Conservation (phyloP, 2,797 vertebrate species). For the Lemur catta region DNA sequence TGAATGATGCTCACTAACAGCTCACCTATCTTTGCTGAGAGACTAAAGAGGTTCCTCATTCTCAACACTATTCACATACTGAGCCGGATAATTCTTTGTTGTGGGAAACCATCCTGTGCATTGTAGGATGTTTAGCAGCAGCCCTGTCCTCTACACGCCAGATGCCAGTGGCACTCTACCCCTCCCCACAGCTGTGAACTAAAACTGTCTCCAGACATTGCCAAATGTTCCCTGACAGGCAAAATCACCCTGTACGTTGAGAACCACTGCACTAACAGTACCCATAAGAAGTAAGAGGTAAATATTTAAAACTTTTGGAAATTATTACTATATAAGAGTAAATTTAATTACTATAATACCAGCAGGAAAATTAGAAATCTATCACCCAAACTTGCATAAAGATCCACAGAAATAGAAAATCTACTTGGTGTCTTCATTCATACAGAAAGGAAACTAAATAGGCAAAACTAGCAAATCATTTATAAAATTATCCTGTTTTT, state of each 20-base stretch:
- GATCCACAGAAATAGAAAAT: neutral
- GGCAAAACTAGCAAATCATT: slow-evolving; percentile 12
- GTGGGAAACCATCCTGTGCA: neutral
- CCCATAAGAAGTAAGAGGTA: neutral
- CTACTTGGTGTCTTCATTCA: neutral
- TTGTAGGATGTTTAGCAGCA: neutral
- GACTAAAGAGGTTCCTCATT: neutral
- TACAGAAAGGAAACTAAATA: neutral
- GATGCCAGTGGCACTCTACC: neutral
- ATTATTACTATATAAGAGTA: neutral
- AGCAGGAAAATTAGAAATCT: neutral
- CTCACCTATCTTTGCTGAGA: neutral
- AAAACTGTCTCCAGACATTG: neutral
- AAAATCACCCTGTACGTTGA: neutral
- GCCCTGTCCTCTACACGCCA: neutral
- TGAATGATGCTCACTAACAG: neutral
- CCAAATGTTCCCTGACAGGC: neutral
- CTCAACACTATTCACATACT: neutral
- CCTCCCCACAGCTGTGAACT: neutral
- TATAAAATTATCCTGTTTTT: neutral
- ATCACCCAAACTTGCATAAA: neutral
- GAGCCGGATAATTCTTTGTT: neutral
- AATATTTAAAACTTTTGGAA: neutral
- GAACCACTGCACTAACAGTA: neutral
- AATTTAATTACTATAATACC: neutral